These are phyloP conservation scores for Prenolepis imparis DNA, from an alignment of 2,888 invertebrate genomes.

Conservation along the genomic window DNA sequence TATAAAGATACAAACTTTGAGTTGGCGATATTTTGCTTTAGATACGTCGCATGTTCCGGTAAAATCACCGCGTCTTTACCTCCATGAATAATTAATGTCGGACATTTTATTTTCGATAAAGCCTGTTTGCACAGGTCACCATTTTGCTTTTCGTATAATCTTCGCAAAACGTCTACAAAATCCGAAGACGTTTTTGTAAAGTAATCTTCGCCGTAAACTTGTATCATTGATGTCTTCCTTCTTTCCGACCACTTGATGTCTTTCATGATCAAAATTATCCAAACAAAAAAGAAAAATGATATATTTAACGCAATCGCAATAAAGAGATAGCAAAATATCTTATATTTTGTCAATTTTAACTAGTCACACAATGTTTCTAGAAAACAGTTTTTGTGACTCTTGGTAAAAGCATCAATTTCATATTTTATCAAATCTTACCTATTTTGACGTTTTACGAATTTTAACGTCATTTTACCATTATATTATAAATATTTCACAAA, in stretches of 20 bases:
- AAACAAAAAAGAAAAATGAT: background rate
- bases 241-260: slow-evolving; percentile 93
- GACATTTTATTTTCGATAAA: slow-evolving; percentile 90
- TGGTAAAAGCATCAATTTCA: background rate
- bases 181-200: slow-evolving; percentile 90
- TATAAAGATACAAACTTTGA: slow-evolving; percentile 88
- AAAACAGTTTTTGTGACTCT: background rate
- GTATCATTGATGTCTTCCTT: slow-evolving; percentile 91
- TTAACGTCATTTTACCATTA: background rate
- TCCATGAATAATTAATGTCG: slow-evolving; percentile 94
- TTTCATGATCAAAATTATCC: slow-evolving; percentile 86
- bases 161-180: slow-evolving; percentile 91
- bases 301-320: background rate
- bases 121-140: slow-evolving; percentile 92
- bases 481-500: no score
- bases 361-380: background rate
- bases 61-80: slow-evolving; percentile 93
- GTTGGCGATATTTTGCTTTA: slow-evolving; percentile 90
- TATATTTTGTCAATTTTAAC: background rate
- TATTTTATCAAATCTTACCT: background rate
- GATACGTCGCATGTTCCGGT: slow-evolving; percentile 90
- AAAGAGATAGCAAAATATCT: background rate
- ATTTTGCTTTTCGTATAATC: slow-evolving; percentile 88
- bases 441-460: background rate
- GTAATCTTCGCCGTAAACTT: slow-evolving; percentile 91